A percentile compares a stretch with the other conserved stretches of the same genome.
Evolutionary conservation across 2,113 vertebrate genomes (phyloP).

Genomic region (Anguilla japonica): DNA sequence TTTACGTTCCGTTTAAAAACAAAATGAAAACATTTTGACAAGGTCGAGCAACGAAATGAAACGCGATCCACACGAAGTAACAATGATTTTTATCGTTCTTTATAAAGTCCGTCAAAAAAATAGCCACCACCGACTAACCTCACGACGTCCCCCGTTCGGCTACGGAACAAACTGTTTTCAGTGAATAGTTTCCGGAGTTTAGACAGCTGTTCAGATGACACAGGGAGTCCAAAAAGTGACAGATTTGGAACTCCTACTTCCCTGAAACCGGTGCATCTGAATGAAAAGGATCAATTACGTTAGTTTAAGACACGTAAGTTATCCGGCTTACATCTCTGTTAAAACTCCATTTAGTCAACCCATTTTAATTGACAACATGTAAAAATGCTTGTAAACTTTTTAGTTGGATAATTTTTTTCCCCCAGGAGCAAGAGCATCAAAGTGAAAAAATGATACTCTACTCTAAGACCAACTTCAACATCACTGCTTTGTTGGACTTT

Average conservation of each 20-base stretch:
- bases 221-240: neutral
- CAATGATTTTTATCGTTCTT: neutral
- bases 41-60: neutral
- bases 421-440: neutral
- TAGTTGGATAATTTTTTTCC: neutral
- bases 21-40: neutral
- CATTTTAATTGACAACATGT: neutral
- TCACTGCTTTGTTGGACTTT: neutral
- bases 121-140: neutral
- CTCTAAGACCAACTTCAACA: neutral
- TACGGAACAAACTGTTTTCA: neutral
- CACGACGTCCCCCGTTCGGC: neutral
- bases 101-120: neutral
- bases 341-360: neutral
- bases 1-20: neutral
- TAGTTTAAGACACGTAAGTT: no score
- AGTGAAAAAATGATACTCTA: neutral
- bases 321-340: neutral
- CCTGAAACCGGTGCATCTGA: neutral
- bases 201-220: neutral
- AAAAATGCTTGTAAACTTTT: neutral
- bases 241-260: neutral
- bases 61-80: neutral
- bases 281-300: neutral
- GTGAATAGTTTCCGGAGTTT: neutral